Evolutionary conservation across 2,888 invertebrate genomes (phyloP).

Genomic region (Eupelmus urozonus): DNA sequence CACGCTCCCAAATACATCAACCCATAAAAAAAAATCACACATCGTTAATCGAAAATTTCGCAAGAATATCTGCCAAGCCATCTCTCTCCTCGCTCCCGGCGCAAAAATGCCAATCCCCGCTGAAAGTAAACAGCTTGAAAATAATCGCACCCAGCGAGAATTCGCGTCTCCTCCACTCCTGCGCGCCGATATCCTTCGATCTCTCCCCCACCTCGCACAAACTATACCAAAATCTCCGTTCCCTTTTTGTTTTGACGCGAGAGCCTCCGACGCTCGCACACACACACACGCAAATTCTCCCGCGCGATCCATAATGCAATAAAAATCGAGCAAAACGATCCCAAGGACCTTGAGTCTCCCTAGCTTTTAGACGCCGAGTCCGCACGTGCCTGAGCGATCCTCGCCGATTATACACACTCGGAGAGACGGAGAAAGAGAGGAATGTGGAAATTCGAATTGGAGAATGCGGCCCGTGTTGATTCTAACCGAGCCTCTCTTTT

Average conservation of each 20-base stretch:
- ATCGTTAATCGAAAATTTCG: too few species aligned
- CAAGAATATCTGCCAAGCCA: too few species aligned
- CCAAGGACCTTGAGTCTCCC: constrained; percentile 46
- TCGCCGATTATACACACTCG: too few species aligned
- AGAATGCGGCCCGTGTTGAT: too few species aligned
- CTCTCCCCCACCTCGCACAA: neutral
- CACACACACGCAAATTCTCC: neutral
- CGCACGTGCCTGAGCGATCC: constrained; percentile 21
- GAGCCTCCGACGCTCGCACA: neutral
- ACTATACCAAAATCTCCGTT: neutral
- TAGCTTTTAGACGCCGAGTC: constrained; percentile 1
- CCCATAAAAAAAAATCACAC: too few species aligned
- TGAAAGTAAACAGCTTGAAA: too few species aligned
- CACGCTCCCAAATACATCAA: too few species aligned
- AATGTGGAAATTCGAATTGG: constrained; percentile 19
- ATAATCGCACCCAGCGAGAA: too few species aligned
- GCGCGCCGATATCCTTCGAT: neutral
- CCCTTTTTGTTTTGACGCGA: constrained; percentile 19
- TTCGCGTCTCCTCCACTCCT: neutral
- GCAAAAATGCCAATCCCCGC: too few species aligned
- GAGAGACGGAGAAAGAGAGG: constrained; percentile 31
- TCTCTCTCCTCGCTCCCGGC: too few species aligned
- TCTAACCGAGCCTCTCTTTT: too few species aligned
- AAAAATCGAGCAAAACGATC: neutral
- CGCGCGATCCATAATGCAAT: neutral